Evolutionary conservation across 2,113 vertebrate genomes (phyloP), one percentile per base, ranked within the genome.

Genomic region (Pangasianodon hypophthalmus): DNA sequence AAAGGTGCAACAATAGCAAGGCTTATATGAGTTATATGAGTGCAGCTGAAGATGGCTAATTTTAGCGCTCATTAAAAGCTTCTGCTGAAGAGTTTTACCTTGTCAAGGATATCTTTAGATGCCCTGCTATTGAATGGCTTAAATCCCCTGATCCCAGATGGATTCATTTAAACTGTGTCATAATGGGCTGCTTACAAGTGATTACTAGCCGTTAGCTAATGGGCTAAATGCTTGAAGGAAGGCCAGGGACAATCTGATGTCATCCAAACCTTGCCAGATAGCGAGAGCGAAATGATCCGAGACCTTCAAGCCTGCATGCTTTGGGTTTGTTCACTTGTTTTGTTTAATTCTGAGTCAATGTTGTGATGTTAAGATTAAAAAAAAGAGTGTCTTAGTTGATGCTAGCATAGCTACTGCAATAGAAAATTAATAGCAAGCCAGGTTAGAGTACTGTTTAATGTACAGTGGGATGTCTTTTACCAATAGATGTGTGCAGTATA

Each of bases 31-130:
- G 56, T 44, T 62, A 41, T 29, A 84, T 29, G 37, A 44, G 37
- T 46, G 37, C 56, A 62, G 56, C 56, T 16, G 37, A 84, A n/a
- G 82, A 62, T 46, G 56, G 58, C 69, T 92, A 85, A 92, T 92
- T 92, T 88, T 71, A 90, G 89, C 52, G 50, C 91, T 92, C 87
- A 89, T 89, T 92, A 90, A 85, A 85, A 84, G 85, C 84, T 92
- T 79, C 77, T 56, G 83, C 73, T 48, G 13, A 60, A 60, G 91
- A 87, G 90, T 90, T 92, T 77, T 92, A 92, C 93, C 92, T 92
- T 93, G 91, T 93, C 93, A 94, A 93, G 93, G 91, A 94, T 94
- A 94, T 94, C 91, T 92, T 87, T 80, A 94, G 93, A 94, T 94
- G 93, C 89, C 92, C 93, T 93, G 88, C 88, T 89, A 92, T 90